Evolutionary conservation across 2,113 vertebrate species (phyloP).

Genomic region (Cephalopholis sonnerati): DNA sequence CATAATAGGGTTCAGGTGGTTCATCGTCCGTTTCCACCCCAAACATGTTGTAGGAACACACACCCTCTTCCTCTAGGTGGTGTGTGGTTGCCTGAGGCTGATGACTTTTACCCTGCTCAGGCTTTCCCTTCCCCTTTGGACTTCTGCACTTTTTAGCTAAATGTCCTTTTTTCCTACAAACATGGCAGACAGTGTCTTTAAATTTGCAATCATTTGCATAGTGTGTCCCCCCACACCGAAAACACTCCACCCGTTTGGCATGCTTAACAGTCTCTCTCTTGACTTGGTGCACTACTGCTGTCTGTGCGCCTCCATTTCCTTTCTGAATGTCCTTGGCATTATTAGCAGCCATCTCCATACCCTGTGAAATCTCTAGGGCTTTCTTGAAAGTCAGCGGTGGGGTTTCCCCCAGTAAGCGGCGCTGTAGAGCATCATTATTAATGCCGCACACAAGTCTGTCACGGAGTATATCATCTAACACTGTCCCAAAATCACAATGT

Average conservation of each 20-base stretch:
- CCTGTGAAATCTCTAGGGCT: not conserved
- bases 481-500: conserved; percentile 3
- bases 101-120: fast-evolving
- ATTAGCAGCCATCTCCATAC: conserved; percentile 7
- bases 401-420: not conserved
- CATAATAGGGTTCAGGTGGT: not conserved
- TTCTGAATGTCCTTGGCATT: not conserved
- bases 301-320: not conserved
- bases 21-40: not conserved
- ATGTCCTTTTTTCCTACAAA: not conserved
- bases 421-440: not conserved
- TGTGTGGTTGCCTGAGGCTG: not conserved
- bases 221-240: not conserved
- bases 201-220: not conserved
- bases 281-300: not conserved
- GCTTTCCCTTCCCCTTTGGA: not conserved
- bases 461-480: conserved; percentile 1
- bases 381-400: conserved; percentile 1
- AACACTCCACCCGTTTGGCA: not conserved
- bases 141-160: conserved; percentile 1
- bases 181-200: not conserved
- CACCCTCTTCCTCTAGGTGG: not conserved
- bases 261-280: not conserved
- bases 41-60: not conserved
- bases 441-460: not conserved